phyloP scores from a whole-genome alignment of 2,888 invertebrate species.

The Steinernema carpocapsae region DNA sequence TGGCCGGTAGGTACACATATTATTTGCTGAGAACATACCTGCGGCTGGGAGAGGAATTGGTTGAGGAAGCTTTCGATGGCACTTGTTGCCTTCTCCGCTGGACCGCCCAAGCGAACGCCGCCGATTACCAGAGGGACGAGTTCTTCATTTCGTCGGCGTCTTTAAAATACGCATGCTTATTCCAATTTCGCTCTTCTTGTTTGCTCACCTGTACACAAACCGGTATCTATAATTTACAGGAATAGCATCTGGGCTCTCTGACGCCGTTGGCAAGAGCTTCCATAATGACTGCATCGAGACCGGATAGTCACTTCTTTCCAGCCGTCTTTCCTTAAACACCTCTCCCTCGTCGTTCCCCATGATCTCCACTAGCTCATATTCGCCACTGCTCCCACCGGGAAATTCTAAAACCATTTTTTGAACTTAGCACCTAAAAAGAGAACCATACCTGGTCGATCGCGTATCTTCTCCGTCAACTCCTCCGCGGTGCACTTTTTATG shows the following conservation, averaged over 20 bases:
- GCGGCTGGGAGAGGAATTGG: conserved; percentile 87
- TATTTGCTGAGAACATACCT: conserved; percentile 42
- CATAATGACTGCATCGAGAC: conserved; percentile 50
- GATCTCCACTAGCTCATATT: conserved; percentile 67
- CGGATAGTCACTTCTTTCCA: conserved; percentile 77
- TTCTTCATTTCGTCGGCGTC: conserved; percentile 29
- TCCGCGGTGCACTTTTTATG: conserved; percentile 89
- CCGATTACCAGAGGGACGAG: conserved; percentile 30
- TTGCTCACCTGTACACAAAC: conserved; percentile 69
- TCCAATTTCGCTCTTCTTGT: too few relatives aligned
- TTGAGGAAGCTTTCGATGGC: conserved; percentile 86
- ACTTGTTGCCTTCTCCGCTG: conserved; percentile 78
- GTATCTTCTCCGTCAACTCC: conserved; percentile 87
- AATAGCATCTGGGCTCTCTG: neutral
- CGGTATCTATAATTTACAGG: conserved; percentile 39
- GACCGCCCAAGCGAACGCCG: conserved; percentile 73
- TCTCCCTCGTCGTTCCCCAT: conserved; percentile 72
- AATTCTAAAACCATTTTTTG: conserved; percentile 50
- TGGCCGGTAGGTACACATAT: conserved; percentile 22
- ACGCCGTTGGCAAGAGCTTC: conserved; percentile 71
- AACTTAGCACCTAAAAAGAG: neutral
- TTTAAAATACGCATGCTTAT: too few relatives aligned
- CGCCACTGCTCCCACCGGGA: conserved; percentile 54
- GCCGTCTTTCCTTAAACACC: conserved; percentile 83
- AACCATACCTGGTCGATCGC: conserved; percentile 72